Evolutionary conservation across 2,797 vertebrate genomes (phyloP).

Genomic region (Phoxinus dragarum): DNA sequence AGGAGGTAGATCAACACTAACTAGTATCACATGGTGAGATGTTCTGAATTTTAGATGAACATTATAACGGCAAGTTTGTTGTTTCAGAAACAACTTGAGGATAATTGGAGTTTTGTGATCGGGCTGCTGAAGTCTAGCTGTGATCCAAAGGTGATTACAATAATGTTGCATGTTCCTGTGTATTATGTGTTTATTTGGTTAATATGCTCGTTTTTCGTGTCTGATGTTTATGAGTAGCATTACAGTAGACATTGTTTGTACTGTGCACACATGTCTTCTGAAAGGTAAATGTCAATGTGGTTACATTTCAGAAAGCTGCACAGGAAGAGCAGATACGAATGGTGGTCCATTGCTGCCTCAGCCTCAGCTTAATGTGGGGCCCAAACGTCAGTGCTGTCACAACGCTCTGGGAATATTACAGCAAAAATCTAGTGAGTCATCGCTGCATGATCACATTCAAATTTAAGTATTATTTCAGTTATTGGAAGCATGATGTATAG

Average conservation of each 20-base stretch:
- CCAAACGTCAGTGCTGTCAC: conserved; percentile 83
- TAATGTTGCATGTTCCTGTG: not conserved
- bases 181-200: conserved; percentile 34
- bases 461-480: not conserved
- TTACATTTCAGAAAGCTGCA: conserved; percentile 72
- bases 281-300: conserved; percentile 13
- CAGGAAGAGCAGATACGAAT: conserved; percentile 92
- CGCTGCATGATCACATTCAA: not conserved
- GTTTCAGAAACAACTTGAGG: conserved; percentile 82
- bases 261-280: conserved; percentile 25
- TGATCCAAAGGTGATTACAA: conserved; percentile 80
- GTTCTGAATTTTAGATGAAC: not conserved
- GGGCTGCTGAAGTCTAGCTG: conserved; percentile 87
- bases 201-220: conserved; percentile 33
- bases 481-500: not conserved
- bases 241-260: not conserved
- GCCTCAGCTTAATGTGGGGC: conserved; percentile 87
- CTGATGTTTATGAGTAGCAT: conserved; percentile 22
- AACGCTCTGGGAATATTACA: conserved; percentile 93
- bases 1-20: conserved; percentile 75
- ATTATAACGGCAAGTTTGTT: not conserved
- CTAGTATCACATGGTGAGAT: not conserved
- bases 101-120: conserved; percentile 91
- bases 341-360: conserved; percentile 93
- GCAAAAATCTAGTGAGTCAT: conserved; percentile 90